A percentile compares a stretch with the other conserved stretches of the same genome.
Conservation (phyloP, 2,888 invertebrate genomes). For the Orchesellides sinensis region DNA sequence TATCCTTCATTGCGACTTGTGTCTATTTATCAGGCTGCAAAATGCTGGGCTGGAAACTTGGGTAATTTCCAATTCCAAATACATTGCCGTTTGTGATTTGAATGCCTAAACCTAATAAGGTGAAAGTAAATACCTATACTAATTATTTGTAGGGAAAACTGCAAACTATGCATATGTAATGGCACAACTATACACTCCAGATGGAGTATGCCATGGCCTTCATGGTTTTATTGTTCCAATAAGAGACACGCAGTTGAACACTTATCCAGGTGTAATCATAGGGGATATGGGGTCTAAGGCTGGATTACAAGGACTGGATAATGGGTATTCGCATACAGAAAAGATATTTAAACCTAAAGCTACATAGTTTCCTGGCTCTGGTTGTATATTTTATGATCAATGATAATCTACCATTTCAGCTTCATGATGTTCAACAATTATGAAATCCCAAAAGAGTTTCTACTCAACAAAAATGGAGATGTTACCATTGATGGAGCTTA, state of each 20-base stretch:
- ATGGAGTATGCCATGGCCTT: constrained; percentile 88
- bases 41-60: constrained; percentile 91
- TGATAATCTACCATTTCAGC: constrained; percentile 76
- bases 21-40: constrained; percentile 86
- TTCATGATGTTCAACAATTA: constrained; percentile 92
- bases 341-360: no score
- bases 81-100: constrained; percentile 85
- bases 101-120: constrained; percentile 78
- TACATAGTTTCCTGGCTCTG: no score
- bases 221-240: constrained; percentile 94
- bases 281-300: constrained; percentile 96
- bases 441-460: constrained; percentile 89
- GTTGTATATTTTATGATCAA: no score
- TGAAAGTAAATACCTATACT: not conserved
- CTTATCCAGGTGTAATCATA: constrained; percentile 87
- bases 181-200: constrained; percentile 90
- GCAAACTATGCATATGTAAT: constrained; percentile 92
- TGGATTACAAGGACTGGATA: constrained; percentile 94
- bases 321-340: constrained; percentile 83
- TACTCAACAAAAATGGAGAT: constrained; percentile 93
- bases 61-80: constrained; percentile 79
- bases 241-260: constrained; percentile 85
- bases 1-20: not conserved
- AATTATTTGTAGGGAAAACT: constrained; percentile 79
- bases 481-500: constrained; percentile 92